Evolutionary conservation across 2,113 vertebrate genomes (phyloP).

Genomic region (Oceanodroma tethys): DNA sequence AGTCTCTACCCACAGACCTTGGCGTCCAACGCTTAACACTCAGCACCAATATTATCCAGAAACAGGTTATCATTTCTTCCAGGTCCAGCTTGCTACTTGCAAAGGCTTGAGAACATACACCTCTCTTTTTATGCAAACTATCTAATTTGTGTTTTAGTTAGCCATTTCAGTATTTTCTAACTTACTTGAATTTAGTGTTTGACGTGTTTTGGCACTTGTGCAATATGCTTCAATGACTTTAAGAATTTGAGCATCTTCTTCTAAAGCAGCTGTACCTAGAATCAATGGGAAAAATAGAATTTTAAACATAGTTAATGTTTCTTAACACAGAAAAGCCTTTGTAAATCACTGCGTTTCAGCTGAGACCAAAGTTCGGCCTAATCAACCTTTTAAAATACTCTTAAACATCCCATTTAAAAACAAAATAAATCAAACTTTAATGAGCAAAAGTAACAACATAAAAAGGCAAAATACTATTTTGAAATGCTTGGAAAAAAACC

Average conservation of each 20-base stretch:
- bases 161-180: constrained; percentile 17
- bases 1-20: not conserved
- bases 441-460: not conserved
- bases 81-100: not conserved
- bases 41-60: not conserved
- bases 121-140: not conserved
- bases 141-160: not conserved
- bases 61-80: not conserved
- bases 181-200: constrained; percentile 99
- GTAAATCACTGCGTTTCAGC: not conserved
- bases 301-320: not conserved
- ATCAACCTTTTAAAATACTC: not conserved
- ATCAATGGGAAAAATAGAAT: not conserved
- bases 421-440: not conserved
- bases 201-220: constrained; percentile 98
- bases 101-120: not conserved
- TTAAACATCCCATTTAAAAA: not conserved
- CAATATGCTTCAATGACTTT: constrained; percentile 99
- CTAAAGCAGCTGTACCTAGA: constrained; percentile 93
- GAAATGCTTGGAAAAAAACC: not conserved
- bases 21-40: not conserved
- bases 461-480: not conserved
- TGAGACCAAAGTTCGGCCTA: not conserved
- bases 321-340: not conserved
- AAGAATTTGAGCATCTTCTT: constrained; percentile 97